phyloP scores from a whole-genome alignment of 2,797 vertebrate genomes.

The Anabacerthia variegaticeps region DNA sequence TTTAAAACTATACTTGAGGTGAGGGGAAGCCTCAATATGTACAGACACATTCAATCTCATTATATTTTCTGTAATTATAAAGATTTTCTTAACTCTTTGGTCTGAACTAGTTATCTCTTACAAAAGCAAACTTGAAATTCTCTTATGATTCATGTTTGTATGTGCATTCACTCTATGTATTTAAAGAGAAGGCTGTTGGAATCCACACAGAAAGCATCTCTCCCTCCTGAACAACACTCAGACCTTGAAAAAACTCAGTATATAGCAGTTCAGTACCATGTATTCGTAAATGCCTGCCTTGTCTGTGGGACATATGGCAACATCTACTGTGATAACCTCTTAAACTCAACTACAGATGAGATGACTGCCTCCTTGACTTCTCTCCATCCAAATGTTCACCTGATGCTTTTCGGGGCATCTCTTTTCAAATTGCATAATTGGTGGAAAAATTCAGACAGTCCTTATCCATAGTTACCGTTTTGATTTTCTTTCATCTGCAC shows the following conservation, averaged over 20 bases:
- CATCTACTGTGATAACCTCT: conserved; percentile 3
- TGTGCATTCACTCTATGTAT: neutral
- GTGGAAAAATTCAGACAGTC: neutral
- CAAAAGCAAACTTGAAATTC: neutral
- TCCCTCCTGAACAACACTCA: neutral
- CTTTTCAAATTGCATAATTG: neutral
- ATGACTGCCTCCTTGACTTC: neutral
- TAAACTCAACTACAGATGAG: conserved; percentile 13
- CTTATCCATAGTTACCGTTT: neutral
- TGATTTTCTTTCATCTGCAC: neutral
- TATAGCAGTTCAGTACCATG: neutral
- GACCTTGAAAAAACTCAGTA: neutral
- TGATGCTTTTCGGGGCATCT: neutral
- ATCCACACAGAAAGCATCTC: neutral
- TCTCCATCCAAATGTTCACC: neutral
- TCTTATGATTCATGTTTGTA: neutral
- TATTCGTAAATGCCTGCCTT: neutral
- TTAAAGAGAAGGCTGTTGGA: neutral
- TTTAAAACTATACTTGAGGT: neutral
- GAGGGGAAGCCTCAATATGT: neutral
- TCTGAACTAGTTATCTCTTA: neutral
- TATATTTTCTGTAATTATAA: neutral
- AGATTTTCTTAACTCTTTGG: neutral
- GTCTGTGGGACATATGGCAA: neutral
- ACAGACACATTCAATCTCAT: neutral